Evolutionary conservation across 2,888 invertebrate genomes (phyloP).

Genomic region (Leucophenga montana): DNA sequence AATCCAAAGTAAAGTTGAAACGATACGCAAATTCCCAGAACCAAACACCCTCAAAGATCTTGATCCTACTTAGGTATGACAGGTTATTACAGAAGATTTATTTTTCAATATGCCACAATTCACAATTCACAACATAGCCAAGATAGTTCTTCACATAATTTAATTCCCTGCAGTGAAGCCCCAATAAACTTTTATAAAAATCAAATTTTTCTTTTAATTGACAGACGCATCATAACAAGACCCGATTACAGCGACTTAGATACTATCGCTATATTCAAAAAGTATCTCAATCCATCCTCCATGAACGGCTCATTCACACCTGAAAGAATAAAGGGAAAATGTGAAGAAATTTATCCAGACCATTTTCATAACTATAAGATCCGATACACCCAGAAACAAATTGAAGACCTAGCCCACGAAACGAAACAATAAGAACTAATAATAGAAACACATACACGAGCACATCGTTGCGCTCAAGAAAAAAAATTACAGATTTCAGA

Average conservation of each 20-base stretch:
- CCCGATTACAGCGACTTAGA: conserved; percentile 1
- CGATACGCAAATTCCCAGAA: conserved; percentile 39
- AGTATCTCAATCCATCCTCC: background rate
- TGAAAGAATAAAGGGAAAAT: background rate
- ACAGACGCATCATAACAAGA: conserved; percentile 8
- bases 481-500: conserved; percentile 34
- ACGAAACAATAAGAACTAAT: conserved; percentile 27
- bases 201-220: conserved; percentile 37
- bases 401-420: conserved; percentile 27
- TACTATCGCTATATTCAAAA: background rate
- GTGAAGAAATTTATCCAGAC: background rate
- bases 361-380: conserved; percentile 9
- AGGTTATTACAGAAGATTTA: no score
- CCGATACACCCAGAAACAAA: conserved; percentile 19
- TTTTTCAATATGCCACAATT: no score
- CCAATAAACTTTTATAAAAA: conserved; percentile 45
- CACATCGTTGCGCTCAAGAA: conserved; percentile 32
- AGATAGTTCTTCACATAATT: conserved; percentile 33
- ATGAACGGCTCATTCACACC: background rate
- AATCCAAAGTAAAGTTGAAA: conserved; percentile 36
- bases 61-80: conserved; percentile 41
- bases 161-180: conserved; percentile 39
- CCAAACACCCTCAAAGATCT: conserved; percentile 44
- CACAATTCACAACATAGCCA: no score
- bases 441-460: conserved; percentile 9